Base-by-base conservation (phyloP, 2,113 vertebrate species). In the Tichodroma muraria region DNA sequence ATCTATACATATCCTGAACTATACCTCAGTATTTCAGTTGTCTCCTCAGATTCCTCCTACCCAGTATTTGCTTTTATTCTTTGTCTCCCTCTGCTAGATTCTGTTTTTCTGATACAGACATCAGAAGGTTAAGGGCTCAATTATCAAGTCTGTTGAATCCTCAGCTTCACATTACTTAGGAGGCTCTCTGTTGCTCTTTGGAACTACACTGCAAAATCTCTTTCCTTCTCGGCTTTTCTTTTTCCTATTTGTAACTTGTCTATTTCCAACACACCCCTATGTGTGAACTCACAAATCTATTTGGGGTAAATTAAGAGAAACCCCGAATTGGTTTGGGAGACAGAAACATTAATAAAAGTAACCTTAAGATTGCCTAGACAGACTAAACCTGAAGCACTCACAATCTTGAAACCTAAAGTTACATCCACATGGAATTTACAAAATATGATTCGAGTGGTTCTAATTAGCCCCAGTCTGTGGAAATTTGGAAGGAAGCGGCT, bases 21-120 rank as follows among this genome's bases (percentile, higher is more conserved):
- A 5, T 7, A 45, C 44, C 63, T 75, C 93, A 89, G 4, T 45
- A 77, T 94, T 90, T 92, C 92, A 64, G 70, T 56, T 31, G 57
- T 95, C 94, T 92, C 80, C 70, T 60, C 85, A 94, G 82, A 96
- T 97, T 95, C 79, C 96, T 95, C 91, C 94, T 93, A 64, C 56
- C 87, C 91, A 81, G 64, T 92, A 92, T 95, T 92, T 96, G 96
- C 93, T 92, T 94, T 94, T 91, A 94, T 95, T 94, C 95, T 85
- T 93, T 92, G 80, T 44, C 81, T 97, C 90, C 93, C 95, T 96
- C 94, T 78, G 94, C 96, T 93, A 91, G 77, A 45, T 92, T 96
- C 97, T 94, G 93, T 44, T 96, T 96, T 95, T 97, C 97, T 98
- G 96, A 98, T 97, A 97, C 95, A 98, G 97, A 98, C 97, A 98